Conservation (phyloP, 2,113 vertebrate genomes). For the Oostethus manadensis region DNA sequence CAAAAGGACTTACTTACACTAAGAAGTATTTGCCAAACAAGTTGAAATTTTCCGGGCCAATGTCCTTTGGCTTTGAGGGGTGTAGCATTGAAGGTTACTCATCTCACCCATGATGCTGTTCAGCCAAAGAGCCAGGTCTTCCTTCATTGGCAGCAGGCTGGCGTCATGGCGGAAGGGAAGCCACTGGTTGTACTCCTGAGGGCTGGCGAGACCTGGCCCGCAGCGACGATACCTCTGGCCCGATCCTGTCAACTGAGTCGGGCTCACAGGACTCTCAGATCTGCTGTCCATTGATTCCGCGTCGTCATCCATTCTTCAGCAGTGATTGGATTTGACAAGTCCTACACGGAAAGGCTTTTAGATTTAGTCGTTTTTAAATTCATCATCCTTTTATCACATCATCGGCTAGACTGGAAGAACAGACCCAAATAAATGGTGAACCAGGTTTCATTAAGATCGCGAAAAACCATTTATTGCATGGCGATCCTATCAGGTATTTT, state of each 20-base stretch:
- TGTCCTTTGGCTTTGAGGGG: background rate
- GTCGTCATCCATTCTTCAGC: constrained; percentile 45
- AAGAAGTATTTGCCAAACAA: too few species aligned
- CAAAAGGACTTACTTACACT: too few species aligned
- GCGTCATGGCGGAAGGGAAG: constrained; percentile 89
- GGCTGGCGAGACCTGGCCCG: constrained; percentile 87
- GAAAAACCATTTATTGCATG: background rate
- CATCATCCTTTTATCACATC: background rate
- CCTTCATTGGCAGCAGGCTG: constrained; percentile 93
- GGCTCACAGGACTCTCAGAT: constrained; percentile 56
- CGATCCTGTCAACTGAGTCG: constrained; percentile 43
- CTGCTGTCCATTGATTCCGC: constrained; percentile 72
- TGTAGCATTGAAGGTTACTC: background rate
- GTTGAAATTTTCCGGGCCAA: background rate
- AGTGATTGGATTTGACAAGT: constrained; percentile 5
- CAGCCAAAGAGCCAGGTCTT: constrained; percentile 93
- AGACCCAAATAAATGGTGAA: background rate
- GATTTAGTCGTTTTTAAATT: background rate
- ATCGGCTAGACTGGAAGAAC: background rate
- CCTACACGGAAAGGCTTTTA: constrained; percentile 11
- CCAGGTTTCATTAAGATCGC: background rate
- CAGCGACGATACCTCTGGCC: constrained; percentile 71
- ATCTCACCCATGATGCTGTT: constrained; percentile 84
- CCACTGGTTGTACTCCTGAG: constrained; percentile 93
- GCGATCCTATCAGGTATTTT: background rate